These are phyloP conservation scores for Takifugu bimaculatus DNA, from an alignment of 2,113 vertebrate genomes.

Conservation along the genomic window DNA sequence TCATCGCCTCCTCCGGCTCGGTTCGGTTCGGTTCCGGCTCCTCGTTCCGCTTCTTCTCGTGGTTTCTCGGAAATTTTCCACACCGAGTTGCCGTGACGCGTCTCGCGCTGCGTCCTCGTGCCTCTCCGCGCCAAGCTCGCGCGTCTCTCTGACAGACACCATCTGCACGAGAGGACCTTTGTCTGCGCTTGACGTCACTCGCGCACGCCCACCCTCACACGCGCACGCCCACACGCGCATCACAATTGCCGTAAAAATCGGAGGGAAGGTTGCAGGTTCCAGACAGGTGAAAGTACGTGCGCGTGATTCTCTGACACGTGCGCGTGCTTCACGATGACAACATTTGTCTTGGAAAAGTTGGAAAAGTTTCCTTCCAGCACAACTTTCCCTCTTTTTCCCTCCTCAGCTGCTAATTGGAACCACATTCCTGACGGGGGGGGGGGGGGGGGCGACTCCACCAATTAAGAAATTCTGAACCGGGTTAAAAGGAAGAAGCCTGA, in stretches of 20 bases:
- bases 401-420: slow-evolving; percentile 68
- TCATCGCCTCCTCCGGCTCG: not conserved
- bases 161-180: slow-evolving; percentile 53
- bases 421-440: slow-evolving; percentile 50
- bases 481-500: no score
- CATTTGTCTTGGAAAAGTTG: no score
- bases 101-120: no score
- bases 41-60: not conserved
- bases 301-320: not conserved
- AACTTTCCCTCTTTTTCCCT: slow-evolving; percentile 15
- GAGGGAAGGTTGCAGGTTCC: not conserved
- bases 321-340: no score
- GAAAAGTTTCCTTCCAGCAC: slow-evolving; percentile 18
- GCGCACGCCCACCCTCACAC: no score
- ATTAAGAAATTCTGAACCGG: no score
- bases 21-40: no score
- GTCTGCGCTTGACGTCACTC: slow-evolving; percentile 67
- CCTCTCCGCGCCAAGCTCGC: not conserved
- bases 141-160: slow-evolving; percentile 41
- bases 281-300: slow-evolving; percentile 16
- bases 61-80: not conserved
- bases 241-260: not conserved
- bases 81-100: not conserved
- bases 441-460: no score
- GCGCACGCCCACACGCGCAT: no score